These are phyloP conservation scores for Psittacus erithacus DNA, from an alignment of 2,113 vertebrate genomes.

Conservation along the genomic window DNA sequence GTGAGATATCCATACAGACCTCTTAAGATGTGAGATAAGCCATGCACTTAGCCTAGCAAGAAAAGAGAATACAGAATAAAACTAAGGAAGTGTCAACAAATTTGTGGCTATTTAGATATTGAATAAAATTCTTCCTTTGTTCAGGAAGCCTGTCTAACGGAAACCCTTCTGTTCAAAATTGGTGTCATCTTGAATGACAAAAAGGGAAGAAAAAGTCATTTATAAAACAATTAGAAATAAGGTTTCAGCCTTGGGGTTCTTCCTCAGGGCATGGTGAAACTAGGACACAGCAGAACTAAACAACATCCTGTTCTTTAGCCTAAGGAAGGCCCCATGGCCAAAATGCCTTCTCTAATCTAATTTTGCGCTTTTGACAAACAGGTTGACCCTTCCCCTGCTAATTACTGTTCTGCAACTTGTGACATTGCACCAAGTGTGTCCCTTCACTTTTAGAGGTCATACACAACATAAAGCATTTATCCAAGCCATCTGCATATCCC, in stretches of 20 bases:
- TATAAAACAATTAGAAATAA: constrained; percentile 69
- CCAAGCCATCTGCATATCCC: neutral
- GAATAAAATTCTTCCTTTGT: neutral
- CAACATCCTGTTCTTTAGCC: constrained; percentile 72
- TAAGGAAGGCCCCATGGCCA: constrained; percentile 69
- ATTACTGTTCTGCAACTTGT: constrained; percentile 15
- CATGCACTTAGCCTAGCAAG: neutral
- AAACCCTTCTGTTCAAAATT: neutral
- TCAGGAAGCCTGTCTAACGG: constrained; percentile 22
- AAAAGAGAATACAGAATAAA: neutral
- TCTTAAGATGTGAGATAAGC: neutral
- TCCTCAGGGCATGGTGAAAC: constrained; percentile 69
- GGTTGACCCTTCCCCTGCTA: constrained; percentile 58
- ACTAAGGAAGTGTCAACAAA: neutral
- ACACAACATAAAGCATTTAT: neutral
- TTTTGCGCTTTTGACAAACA: constrained; percentile 56
- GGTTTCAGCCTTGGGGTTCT: constrained; percentile 65
- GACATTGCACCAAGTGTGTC: neutral
- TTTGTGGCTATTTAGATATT: neutral
- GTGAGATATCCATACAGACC: neutral
- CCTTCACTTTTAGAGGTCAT: constrained; percentile 28
- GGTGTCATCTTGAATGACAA: constrained; percentile 46
- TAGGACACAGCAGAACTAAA: constrained; percentile 63
- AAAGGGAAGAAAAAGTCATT: constrained; percentile 68
- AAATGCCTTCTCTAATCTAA: constrained; percentile 60